phyloP scores from a whole-genome alignment of 2,113 vertebrate genomes.

The Odobenus rosmarus region DNA sequence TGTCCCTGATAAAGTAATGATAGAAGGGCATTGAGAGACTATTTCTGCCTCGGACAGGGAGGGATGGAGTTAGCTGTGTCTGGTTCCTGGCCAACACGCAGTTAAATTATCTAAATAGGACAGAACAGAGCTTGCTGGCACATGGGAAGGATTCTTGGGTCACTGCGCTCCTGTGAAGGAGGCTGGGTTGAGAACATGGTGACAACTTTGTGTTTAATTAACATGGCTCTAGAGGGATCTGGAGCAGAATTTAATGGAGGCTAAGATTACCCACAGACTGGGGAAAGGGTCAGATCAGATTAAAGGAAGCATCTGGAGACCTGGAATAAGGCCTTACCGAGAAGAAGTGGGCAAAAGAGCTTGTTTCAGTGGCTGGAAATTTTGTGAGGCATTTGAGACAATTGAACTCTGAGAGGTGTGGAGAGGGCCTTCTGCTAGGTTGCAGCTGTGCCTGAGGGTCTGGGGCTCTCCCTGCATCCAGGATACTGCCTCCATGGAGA shows the following conservation, averaged over 20 bases:
- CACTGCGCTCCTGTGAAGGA: neutral
- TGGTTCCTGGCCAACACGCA: neutral
- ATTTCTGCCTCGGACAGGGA: neutral
- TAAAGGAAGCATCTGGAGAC: constrained; percentile 14
- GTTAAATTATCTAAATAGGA: neutral
- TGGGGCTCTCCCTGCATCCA: neutral
- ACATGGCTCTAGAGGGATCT: neutral
- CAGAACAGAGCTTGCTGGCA: neutral
- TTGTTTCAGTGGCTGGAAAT: neutral
- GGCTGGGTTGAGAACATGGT: neutral
- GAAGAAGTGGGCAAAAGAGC: neutral
- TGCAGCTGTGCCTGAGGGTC: neutral
- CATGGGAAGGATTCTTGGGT: neutral
- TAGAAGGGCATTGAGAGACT: neutral
- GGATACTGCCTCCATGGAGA: neutral
- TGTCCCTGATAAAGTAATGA: neutral
- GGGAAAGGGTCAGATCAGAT: constrained; percentile 28
- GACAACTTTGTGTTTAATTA: constrained; percentile 70
- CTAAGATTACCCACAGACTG: neutral
- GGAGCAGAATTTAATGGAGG: constrained; percentile 47
- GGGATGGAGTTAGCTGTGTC: neutral
- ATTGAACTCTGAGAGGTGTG: neutral
- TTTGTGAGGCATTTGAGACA: neutral
- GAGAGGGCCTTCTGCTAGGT: neutral
- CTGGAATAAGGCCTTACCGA: neutral